Base-by-base conservation (phyloP, 2,888 invertebrate genomes). In the Cryptocephalus primarius region DNA sequence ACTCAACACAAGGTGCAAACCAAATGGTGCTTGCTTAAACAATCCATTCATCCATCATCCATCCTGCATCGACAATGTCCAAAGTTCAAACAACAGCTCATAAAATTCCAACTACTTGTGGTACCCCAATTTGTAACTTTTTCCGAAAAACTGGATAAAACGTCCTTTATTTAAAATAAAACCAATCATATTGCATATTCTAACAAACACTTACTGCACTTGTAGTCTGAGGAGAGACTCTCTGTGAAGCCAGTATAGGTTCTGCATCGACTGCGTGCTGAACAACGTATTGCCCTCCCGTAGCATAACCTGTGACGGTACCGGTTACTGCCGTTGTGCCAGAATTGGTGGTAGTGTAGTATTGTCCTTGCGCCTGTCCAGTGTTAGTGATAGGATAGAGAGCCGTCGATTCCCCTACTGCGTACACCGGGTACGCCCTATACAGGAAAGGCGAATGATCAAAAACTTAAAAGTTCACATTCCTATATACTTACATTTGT, bases 341-440 rank as follows among this genome's bases (percentile, higher is more conserved):
- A 22, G 79, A 74, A 51, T 78, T 78, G 39, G 77, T 77, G 12
- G 79, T 76, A 56, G 80, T 85, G 72, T 79, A 92, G 67, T 77
- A 88, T 64, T 80, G 64, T 73, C 75, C 60, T 75, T 78, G 62
- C 32, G 55, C 31, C 9, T 31, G 32, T 1, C 32, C 32, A 1
- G 61, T 51, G 36, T 56, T 58, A 10, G 56, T 47, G 54, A 60
- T 58, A 9, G 64, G 60, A 76, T 80, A 67, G 74, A 82, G 72
- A 73, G 72, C 67, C 4, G 67, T 65, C 1, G 70, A 66, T 48
- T 84, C 85, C 10, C 82, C 83, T 51, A 85, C 84, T 41, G 85
- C 81, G 63, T 86, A 87, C 44, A 86, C 84, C 49, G 86, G 85
- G 73, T 83, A 83, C 61, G 82, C 78, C 82, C 83, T 83, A 52